Evolutionary conservation across 2,888 invertebrate species (phyloP).

Genomic region (Polylopha cassiicola): DNA sequence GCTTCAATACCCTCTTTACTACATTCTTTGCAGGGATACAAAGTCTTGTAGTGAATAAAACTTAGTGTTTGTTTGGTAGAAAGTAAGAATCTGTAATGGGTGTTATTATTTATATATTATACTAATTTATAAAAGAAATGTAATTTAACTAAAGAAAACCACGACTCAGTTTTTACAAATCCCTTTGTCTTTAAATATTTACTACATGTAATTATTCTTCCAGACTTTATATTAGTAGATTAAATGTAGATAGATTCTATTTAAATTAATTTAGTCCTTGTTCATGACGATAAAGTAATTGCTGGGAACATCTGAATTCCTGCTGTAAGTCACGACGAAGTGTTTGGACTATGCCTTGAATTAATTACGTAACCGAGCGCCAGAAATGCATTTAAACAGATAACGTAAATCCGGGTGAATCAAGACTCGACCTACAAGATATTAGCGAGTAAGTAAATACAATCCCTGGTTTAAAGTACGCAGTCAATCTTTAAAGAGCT

Average conservation of each 20-base stretch:
- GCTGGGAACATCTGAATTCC: constrained; percentile 10
- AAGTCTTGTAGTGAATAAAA: too few species aligned
- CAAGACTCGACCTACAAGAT: constrained; percentile 8
- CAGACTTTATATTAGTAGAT: too few species aligned
- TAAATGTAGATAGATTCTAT: too few species aligned
- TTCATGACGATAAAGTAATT: constrained; percentile 19
- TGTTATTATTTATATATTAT: too few species aligned
- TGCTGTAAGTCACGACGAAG: constrained; percentile 7
- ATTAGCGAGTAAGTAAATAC: constrained; percentile 26
- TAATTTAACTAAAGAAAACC: too few species aligned
- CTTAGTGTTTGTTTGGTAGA: too few species aligned
- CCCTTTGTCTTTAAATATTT: too few species aligned
- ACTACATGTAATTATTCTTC: too few species aligned
- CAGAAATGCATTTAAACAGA: constrained; percentile 10
- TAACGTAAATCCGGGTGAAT: constrained; percentile 15
- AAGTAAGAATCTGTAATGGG: too few species aligned
- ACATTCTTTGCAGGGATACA: constrained; percentile 8
- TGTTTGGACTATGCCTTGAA: constrained; percentile 13
- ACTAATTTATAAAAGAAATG: too few species aligned
- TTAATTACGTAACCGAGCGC: constrained; percentile 18
- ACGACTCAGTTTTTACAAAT: too few species aligned
- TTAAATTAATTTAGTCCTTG: constrained; percentile 2
- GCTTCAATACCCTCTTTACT: constrained; percentile 2
- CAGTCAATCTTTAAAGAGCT: constrained; percentile 34
- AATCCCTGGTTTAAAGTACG: constrained; percentile 37